Evolutionary conservation across 1,140 invertebrate species (phyloP), one percentile per base, ranked within the genome.

Genomic region (Chrysopa pallens): DNA sequence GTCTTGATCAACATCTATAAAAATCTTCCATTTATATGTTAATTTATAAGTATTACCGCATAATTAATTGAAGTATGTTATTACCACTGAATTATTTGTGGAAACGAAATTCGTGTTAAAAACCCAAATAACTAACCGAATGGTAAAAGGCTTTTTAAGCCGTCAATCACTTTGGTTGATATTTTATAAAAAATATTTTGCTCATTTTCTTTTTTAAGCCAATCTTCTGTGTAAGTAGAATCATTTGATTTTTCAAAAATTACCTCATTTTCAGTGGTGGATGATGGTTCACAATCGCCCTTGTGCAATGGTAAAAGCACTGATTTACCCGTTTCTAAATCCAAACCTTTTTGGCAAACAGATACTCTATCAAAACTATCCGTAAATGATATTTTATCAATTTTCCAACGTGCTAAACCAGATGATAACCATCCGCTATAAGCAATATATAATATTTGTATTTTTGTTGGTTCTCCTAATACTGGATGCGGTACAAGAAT

Each of bases 391-490:
- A 93, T 67, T 58, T 87, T 87, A 56, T 91, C 80, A 38, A 93
- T 73, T 48, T 70, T 76, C 73, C 86, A 82, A 27, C 74, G 66
- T 38, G 75, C 71, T 31, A 86, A 62, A 0, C 86, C 87, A 11
- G 80, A 84, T n/a, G 80, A 86, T 38, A 92, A 72, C 89, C 89
- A 93, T 4, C 89, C 89, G 44, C 78, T 82, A 62, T 92, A 93
- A 0, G 85, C 84, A 2, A 79, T 84, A 63, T 93, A 93, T 39
- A 81, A 75, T 6, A 93, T 63, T 55, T 83, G 72, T 0, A 81
- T 69, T 35, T 72, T 70, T 9, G 70, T 67, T 14, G 81, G 76
- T 48, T 81, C 77, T 6, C 76, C 71, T 28, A 92, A 63, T 6
- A 78, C 80, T 4, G 87, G 87, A 67, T 92, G 87, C 2, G 87